A percentile compares a stretch with the other conserved stretches of the same genome.
phyloP scores from a whole-genome alignment of 2,888 invertebrate species.

The Sinotaia quadrata region DNA sequence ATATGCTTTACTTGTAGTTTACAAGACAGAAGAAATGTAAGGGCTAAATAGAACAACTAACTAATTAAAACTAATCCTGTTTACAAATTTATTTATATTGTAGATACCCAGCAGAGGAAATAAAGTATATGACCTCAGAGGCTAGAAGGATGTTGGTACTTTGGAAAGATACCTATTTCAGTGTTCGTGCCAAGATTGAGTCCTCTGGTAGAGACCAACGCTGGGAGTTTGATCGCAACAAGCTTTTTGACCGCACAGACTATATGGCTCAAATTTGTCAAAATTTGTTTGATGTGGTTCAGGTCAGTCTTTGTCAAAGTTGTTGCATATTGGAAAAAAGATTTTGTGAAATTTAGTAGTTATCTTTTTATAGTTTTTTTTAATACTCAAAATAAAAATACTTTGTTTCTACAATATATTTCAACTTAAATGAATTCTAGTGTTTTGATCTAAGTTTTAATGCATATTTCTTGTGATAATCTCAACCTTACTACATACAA shows the following conservation, averaged over 20 bases:
- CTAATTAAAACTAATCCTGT: no score
- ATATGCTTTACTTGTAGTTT: no score
- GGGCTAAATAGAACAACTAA: no score
- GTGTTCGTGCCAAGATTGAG: constrained; percentile 85
- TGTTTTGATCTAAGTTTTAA: no score
- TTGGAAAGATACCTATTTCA: constrained; percentile 83
- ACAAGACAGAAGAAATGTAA: no score
- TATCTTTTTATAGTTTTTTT: background rate
- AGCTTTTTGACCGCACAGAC: constrained; percentile 85
- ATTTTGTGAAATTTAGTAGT: no score
- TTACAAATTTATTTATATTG: no score
- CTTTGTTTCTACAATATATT: background rate
- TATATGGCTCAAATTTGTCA: constrained; percentile 85
- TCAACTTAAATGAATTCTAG: no score
- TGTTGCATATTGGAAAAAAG: no score
- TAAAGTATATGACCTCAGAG: constrained; percentile 71
- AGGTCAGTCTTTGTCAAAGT: constrained; percentile 76
- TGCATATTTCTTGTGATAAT: no score
- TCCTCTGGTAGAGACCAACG: constrained; percentile 85
- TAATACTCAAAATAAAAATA: background rate
- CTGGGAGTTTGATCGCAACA: constrained; percentile 90
- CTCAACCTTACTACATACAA: no score
- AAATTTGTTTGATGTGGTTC: constrained; percentile 83
- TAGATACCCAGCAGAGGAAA: no score
- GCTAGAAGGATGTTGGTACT: constrained; percentile 80